Evolutionary conservation across 2,113 vertebrate genomes (phyloP).

Genomic region (Corvus moneduloides): DNA sequence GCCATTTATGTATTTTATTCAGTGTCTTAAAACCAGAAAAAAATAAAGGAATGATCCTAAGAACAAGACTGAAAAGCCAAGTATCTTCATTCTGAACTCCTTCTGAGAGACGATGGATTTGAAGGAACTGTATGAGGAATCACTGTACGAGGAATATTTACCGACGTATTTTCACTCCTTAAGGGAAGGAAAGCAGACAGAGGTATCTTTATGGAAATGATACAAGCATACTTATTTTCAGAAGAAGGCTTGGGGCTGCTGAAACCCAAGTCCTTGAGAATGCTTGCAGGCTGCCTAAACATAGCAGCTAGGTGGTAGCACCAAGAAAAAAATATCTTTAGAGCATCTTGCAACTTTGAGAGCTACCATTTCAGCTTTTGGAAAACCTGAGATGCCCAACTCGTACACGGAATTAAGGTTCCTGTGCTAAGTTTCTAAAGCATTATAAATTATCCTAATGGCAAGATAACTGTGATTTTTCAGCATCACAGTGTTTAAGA

Average conservation of each 20-base stretch:
- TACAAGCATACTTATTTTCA: neutral
- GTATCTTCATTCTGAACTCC: neutral
- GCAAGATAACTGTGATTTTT: neutral
- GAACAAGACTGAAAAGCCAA: neutral
- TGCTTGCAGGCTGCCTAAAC: neutral
- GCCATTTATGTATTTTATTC: neutral
- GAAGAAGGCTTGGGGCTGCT: neutral
- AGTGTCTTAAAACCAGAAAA: neutral
- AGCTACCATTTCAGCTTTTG: neutral
- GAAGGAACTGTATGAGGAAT: neutral
- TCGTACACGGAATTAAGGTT: accelerated
- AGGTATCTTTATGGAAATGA: neutral
- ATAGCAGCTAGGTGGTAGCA: neutral
- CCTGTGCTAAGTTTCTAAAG: neutral
- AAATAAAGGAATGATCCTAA: neutral
- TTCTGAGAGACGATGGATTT: neutral
- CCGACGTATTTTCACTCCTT: neutral
- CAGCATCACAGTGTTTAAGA: neutral
- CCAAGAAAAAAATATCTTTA: neutral
- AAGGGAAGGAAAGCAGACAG: neutral
- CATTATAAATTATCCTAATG: neutral
- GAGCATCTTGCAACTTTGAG: neutral
- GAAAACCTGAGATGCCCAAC: neutral
- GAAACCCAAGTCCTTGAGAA: neutral
- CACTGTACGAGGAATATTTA: neutral